Percentiles rank a stretch among this genome's conserved stretches.
Evolutionary conservation across 2,113 vertebrate genomes (phyloP).

Genomic region (Chaetops frenatus): DNA sequence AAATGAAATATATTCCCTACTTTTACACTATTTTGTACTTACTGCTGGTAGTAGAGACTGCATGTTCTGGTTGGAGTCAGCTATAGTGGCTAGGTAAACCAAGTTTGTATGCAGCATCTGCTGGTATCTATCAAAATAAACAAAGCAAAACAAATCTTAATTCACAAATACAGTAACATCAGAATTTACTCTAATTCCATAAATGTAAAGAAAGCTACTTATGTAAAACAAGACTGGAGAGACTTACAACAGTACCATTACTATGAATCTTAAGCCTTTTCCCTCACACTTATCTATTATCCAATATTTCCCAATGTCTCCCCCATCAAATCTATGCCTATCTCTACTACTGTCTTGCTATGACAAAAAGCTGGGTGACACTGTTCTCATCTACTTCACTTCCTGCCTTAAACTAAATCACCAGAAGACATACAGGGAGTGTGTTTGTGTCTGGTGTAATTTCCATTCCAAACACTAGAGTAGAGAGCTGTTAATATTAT

Average conservation of each 20-base stretch:
- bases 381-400: background rate
- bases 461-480: background rate
- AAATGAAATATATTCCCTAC: background rate
- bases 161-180: background rate
- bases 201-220: background rate
- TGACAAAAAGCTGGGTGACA: background rate
- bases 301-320: background rate
- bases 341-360: background rate
- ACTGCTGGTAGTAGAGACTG: constrained; percentile 97
- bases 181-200: background rate
- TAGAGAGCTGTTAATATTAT: background rate
- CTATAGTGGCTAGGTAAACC: constrained; percentile 98
- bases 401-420: background rate
- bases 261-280: background rate
- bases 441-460: background rate
- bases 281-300: background rate
- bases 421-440: fast-evolving
- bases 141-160: background rate
- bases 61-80: constrained; percentile 99
- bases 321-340: background rate
- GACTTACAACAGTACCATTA: background rate
- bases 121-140: constrained; percentile 84
- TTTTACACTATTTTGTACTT: constrained; percentile 71
- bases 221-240: background rate
- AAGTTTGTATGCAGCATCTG: constrained; percentile 98